Conservation (phyloP, 2,797 vertebrate genomes). For the Anguilla anguilla region DNA sequence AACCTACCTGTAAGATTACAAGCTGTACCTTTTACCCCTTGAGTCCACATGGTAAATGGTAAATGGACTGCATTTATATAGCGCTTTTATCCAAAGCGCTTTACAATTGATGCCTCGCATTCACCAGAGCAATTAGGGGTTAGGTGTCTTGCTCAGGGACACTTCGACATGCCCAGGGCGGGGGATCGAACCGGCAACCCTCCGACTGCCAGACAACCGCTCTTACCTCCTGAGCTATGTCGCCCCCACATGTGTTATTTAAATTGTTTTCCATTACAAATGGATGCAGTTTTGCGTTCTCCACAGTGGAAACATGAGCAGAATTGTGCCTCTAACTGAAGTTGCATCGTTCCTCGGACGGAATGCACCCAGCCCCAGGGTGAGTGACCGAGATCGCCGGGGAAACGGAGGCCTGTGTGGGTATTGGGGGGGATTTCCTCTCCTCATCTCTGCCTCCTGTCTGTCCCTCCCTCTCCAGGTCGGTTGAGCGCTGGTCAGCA, state of each 20-base stretch:
- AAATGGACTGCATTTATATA: too few relatives aligned
- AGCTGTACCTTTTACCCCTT: neutral
- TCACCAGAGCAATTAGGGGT: too few relatives aligned
- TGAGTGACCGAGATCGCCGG: too few relatives aligned
- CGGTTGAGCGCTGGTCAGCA: conserved; percentile 80
- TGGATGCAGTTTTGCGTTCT: conserved; percentile 11
- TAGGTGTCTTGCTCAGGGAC: too few relatives aligned
- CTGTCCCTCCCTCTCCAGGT: conserved; percentile 59
- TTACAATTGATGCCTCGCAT: too few relatives aligned
- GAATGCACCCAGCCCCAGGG: neutral
- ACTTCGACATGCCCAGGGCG: too few relatives aligned
- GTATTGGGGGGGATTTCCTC: neutral
- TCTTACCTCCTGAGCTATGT: too few relatives aligned
- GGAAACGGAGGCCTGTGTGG: too few relatives aligned
- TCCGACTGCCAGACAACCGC: too few relatives aligned
- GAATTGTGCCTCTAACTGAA: neutral
- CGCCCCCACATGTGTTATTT: conserved; percentile 17
- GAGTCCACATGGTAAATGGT: conserved; percentile 17
- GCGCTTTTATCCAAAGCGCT: too few relatives aligned
- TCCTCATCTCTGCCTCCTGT: neutral
- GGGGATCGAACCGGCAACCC: too few relatives aligned
- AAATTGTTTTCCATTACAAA: conserved; percentile 19
- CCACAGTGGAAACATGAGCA: conserved; percentile 22
- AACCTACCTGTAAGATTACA: too few relatives aligned
- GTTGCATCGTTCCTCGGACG: conserved; percentile 8